Evolutionary conservation across 1,140 invertebrate species (phyloP), one percentile per base, ranked within the genome.

Genomic region (Lasioglossum baleicum): DNA sequence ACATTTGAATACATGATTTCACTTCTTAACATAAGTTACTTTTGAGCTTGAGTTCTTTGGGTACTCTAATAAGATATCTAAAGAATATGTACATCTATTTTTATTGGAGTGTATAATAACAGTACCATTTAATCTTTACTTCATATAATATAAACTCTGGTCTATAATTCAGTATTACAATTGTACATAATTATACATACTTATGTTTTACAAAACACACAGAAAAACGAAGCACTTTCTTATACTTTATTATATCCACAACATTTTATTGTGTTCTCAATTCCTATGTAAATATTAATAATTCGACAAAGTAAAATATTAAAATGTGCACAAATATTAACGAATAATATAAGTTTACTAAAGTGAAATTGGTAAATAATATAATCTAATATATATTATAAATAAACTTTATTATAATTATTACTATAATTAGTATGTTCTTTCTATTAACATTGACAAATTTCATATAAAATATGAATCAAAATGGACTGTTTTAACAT

Each of bases 91-190:
- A 35, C 48, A 40, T 35, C 40, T 71, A 22, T 11, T 60, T 58
- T 71, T 22, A n/a, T 42, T 42, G 56, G 7, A 42, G 60, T 35
- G 22, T 53, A 53, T 53, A 53, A 53, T 17, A 71, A 7, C n/a
- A 20, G 7, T 70, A 60, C 13, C n/a, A 7, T 42, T 42, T 15
- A 71, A 42, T 56, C 17, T 35, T 53, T 17, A 10, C 22, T 58
- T 58, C 56, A 44, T 8, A 58, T 48, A 74, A 1, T 53, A 66
- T 40, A 40, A 63, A 63, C 22, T 70, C 31, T 77, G 70, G 75
- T 77, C 75, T 60, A 70, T 69, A 48, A 76, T 7, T n/a, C 65
- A 76, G 65, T 69, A 69, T 76, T 76, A 68, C 5, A 42, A 15
- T 61, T 10, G 35, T 70, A 26, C 0, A 48, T 48, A 35, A 60